These are phyloP conservation scores for Bubalus kerabau DNA, from an alignment of 2,113 vertebrate genomes.

Conservation along the genomic window DNA sequence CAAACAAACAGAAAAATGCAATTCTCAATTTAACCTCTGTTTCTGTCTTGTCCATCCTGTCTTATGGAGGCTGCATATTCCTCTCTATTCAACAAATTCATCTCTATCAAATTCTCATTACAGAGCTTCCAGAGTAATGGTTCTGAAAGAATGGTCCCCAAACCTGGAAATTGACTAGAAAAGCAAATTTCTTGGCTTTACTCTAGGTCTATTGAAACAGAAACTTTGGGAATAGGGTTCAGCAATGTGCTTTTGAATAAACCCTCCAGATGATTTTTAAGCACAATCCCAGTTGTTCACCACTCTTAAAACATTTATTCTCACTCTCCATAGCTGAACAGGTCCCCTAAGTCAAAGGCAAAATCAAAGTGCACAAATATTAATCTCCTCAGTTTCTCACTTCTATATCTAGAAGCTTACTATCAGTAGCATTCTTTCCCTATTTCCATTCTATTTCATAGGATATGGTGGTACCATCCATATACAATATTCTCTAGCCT, in stretches of 20 bases:
- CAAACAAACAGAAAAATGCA: background rate
- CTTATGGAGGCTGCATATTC: background rate
- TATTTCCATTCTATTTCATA: background rate
- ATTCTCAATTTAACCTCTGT: background rate
- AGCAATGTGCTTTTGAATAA: background rate
- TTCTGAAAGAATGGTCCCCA: background rate
- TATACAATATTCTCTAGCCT: background rate
- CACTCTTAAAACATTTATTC: background rate
- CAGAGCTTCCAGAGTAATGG: background rate
- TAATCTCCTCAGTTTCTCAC: background rate
- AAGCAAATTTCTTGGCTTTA: background rate
- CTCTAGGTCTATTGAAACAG: background rate
- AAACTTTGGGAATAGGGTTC: background rate
- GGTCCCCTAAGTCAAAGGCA: background rate
- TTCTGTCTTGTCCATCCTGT: background rate
- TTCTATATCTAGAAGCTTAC: background rate
- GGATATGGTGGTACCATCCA: background rate
- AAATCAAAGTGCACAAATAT: background rate
- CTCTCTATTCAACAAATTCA: background rate
- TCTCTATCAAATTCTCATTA: background rate
- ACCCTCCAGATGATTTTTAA: background rate
- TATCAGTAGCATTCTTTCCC: background rate
- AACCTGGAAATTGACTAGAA: background rate
- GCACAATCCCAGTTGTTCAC: background rate
- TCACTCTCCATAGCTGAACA: background rate